Evolutionary conservation across 1,140 invertebrate species (phyloP).

Genomic region (Scaptomyza montana): DNA sequence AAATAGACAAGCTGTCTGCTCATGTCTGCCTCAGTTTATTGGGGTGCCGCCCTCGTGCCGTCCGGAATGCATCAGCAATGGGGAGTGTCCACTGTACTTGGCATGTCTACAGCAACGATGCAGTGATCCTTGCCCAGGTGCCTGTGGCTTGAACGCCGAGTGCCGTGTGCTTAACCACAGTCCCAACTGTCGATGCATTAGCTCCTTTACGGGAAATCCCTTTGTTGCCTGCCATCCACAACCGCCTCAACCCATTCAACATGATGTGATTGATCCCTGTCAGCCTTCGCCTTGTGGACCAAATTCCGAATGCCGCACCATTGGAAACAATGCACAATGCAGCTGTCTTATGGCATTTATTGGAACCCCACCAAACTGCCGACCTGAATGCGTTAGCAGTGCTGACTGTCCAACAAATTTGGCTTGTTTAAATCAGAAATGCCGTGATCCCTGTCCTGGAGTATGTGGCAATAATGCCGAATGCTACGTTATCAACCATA

Average conservation of each 20-base stretch:
- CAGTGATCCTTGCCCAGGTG: slow-evolving; percentile 86
- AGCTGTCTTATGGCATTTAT: slow-evolving; percentile 87
- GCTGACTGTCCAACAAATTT: slow-evolving; percentile 85
- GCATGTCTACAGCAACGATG: slow-evolving; percentile 86
- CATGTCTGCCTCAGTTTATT: slow-evolving; percentile 84
- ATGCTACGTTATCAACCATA: slow-evolving; percentile 88
- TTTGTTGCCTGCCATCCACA: slow-evolving; percentile 88
- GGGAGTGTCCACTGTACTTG: slow-evolving; percentile 85
- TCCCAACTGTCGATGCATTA: slow-evolving; percentile 90
- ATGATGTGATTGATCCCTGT: slow-evolving; percentile 86
- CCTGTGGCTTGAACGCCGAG: slow-evolving; percentile 88
- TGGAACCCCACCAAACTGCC: slow-evolving; percentile 86
- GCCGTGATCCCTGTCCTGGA: slow-evolving; percentile 86
- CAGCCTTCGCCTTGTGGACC: slow-evolving; percentile 90
- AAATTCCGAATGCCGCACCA: slow-evolving; percentile 88
- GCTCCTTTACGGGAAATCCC: slow-evolving; percentile 90
- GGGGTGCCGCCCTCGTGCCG: slow-evolving; percentile 86
- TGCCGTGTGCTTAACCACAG: slow-evolving; percentile 91
- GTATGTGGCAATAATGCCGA: slow-evolving; percentile 87
- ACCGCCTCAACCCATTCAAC: slow-evolving; percentile 84
- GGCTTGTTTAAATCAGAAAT: slow-evolving; percentile 86
- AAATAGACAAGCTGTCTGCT: slow-evolving; percentile 84
- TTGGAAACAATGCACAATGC: slow-evolving; percentile 87
- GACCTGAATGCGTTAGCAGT: slow-evolving; percentile 86
- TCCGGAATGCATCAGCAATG: slow-evolving; percentile 86